Conservation (phyloP, 2,888 invertebrate species). For the Seira sanloemensis region DNA sequence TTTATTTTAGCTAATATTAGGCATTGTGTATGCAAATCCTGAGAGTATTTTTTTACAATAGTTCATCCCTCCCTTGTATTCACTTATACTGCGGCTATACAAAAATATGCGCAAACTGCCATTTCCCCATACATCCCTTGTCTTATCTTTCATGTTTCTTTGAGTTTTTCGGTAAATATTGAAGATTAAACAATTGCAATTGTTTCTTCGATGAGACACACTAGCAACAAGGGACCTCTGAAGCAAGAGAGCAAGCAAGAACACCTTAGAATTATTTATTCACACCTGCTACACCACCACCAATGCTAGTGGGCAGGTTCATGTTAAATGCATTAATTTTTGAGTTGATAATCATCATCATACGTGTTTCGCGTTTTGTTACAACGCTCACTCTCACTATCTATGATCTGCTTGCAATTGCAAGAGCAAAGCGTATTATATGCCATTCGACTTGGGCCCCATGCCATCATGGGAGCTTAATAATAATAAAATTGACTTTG, state of each 20-base stretch:
- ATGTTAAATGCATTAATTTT: no score
- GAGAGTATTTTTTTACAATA: neutral
- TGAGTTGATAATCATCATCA: no score
- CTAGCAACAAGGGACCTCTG: no score
- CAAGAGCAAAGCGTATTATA: neutral
- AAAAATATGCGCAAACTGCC: no score
- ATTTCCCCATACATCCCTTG: neutral
- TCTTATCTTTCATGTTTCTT: neutral
- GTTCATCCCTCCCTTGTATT: neutral
- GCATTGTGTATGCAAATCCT: no score
- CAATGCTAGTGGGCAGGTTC: neutral
- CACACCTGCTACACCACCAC: slow-evolving; percentile 13
- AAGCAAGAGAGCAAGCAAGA: no score
- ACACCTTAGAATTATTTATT: neutral
- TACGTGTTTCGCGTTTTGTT: no score
- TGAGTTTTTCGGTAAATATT: neutral
- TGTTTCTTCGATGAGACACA: no score
- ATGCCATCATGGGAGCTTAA: no score
- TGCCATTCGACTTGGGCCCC: neutral
- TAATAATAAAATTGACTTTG: slow-evolving; percentile 43
- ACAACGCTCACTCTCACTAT: neutral
- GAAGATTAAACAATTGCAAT: no score
- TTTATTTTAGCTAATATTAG: no score
- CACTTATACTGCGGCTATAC: neutral
- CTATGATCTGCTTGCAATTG: neutral